A percentile compares a stretch with the other conserved stretches of the same genome.
These are phyloP conservation scores for Heliconius nattereri DNA, from an alignment of 1,140 invertebrate genomes.

Conservation along the genomic window DNA sequence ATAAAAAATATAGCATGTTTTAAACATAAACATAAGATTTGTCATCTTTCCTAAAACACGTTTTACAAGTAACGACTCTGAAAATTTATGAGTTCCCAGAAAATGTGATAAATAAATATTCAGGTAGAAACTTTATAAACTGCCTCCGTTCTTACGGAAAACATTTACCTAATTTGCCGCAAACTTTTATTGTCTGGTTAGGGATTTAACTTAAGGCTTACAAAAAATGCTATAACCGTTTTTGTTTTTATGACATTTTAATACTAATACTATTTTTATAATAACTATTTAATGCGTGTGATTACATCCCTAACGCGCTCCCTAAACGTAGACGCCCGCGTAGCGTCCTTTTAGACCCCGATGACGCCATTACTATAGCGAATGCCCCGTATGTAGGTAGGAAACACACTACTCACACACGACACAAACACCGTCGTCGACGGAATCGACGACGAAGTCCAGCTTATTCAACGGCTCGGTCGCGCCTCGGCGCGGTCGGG, in stretches of 20 bases:
- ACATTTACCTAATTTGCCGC: conserved; percentile 21
- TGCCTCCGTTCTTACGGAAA: conserved; percentile 4
- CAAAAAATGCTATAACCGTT: background rate
- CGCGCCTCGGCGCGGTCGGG: no score
- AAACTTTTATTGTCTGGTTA: conserved; percentile 12
- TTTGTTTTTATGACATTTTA: background rate
- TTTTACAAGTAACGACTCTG: background rate
- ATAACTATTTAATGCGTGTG: no score
- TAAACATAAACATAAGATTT: background rate
- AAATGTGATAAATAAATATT: conserved; percentile 12
- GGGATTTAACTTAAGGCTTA: conserved; percentile 4
- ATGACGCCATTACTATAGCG: no score
- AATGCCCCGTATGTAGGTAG: no score
- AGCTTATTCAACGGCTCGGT: no score
- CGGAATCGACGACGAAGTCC: no score
- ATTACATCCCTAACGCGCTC: no score
- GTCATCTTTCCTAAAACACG: background rate
- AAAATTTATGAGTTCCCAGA: background rate
- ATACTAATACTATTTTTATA: background rate
- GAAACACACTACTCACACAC: no score
- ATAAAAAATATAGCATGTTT: background rate
- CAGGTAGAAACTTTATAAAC: conserved; percentile 15
- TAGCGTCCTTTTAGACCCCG: no score
- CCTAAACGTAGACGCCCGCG: no score
- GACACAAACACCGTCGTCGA: no score